Evolutionary conservation across 2,888 invertebrate species (phyloP).

Genomic region (Galeopsomyia nigrocyanea): DNA sequence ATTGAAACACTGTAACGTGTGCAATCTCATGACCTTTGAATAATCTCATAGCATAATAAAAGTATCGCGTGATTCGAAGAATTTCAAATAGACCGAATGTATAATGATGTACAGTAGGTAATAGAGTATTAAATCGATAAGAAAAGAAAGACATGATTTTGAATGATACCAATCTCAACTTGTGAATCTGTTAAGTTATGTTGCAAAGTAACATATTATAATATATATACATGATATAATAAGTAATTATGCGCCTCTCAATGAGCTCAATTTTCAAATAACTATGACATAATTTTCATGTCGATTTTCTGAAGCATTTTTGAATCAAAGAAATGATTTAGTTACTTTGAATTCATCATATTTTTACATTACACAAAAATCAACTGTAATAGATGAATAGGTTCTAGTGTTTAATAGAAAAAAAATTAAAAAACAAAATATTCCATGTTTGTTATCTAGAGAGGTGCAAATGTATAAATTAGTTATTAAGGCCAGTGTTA

Average conservation of each 20-base stretch:
- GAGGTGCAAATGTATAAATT: constrained; percentile 62
- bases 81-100: constrained; percentile 58
- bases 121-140: constrained; percentile 63
- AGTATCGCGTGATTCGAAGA: constrained; percentile 54
- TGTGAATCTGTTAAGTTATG: constrained; percentile 67
- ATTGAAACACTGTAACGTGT: constrained; percentile 53
- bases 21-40: constrained; percentile 68
- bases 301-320: too few species aligned
- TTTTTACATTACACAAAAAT: too few species aligned
- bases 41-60: constrained; percentile 66
- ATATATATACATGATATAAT: too few species aligned
- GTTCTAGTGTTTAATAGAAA: too few species aligned
- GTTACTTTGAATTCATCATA: too few species aligned
- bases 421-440: constrained; percentile 20
- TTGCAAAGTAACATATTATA: constrained; percentile 66
- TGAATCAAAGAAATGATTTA: too few species aligned
- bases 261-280: too few species aligned
- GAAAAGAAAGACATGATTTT: constrained; percentile 54
- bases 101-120: constrained; percentile 69
- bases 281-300: too few species aligned
- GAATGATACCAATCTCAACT: constrained; percentile 68
- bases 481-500: constrained; percentile 69
- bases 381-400: too few species aligned
- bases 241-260: too few species aligned
- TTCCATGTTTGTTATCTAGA: constrained; percentile 19